These are phyloP conservation scores for Fulica atra DNA, from an alignment of 2,113 vertebrate genomes.

Conservation along the genomic window DNA sequence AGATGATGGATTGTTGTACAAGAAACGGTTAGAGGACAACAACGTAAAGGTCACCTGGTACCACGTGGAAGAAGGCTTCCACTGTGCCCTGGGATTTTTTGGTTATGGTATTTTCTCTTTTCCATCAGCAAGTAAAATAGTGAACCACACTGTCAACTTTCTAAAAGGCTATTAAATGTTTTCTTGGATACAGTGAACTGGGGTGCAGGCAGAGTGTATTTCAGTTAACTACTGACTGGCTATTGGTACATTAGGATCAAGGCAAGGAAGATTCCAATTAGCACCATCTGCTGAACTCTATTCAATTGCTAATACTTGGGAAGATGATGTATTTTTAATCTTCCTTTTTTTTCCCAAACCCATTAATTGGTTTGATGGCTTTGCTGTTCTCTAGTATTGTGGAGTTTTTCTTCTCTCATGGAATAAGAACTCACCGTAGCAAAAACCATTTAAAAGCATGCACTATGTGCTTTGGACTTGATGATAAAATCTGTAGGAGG, in stretches of 20 bases:
- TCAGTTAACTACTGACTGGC: not conserved
- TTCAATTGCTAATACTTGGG: not conserved
- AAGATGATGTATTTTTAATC: not conserved
- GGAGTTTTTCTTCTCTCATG: not conserved
- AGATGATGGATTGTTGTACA: constrained; percentile 3
- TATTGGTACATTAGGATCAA: not conserved
- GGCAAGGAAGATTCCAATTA: not conserved
- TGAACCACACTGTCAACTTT: not conserved
- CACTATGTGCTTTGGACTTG: not conserved
- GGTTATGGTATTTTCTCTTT: constrained; percentile 47
- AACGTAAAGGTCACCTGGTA: not conserved
- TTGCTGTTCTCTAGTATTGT: not conserved
- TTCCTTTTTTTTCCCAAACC: not conserved
- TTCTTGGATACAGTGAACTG: not conserved
- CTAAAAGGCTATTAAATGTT: not conserved
- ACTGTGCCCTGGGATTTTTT: not conserved
- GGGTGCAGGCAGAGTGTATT: not conserved
- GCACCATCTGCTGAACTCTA: not conserved
- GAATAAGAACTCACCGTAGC: not conserved
- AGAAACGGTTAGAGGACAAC: constrained; percentile 35
- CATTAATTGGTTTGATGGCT: not conserved
- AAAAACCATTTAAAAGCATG: not conserved
- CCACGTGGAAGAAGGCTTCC: not conserved
- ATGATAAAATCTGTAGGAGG: not conserved
- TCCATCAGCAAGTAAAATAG: not conserved